A percentile compares a stretch with the other conserved stretches of the same genome.
These are phyloP conservation scores for Drosophila sechellia DNA, from an alignment of 1,140 invertebrate genomes.

Conservation along the genomic window DNA sequence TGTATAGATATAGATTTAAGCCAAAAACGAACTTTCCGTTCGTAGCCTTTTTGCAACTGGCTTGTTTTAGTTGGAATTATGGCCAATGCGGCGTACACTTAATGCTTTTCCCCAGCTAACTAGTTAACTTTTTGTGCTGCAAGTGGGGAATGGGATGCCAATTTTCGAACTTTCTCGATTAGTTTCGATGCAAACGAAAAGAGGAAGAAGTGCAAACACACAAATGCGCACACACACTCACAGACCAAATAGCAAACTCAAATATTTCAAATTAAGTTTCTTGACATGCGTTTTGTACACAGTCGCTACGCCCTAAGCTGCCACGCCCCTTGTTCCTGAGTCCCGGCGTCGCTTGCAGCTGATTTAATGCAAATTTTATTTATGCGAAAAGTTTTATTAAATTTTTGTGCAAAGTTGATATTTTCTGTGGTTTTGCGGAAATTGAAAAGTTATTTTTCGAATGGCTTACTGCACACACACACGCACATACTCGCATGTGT, in stretches of 20 bases:
- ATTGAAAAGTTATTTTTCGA: conserved; percentile 83
- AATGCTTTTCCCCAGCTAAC: conserved; percentile 48
- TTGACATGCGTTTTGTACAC: conserved; percentile 77
- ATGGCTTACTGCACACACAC: conserved; percentile 64
- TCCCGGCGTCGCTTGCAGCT: conserved; percentile 68
- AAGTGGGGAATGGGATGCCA: conserved; percentile 42
- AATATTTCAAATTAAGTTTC: conserved; percentile 84
- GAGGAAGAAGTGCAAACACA: conserved; percentile 59
- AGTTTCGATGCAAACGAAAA: conserved; percentile 66
- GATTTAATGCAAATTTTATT: conserved; percentile 84
- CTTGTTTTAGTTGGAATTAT: conserved; percentile 50
- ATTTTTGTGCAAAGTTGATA: conserved; percentile 83
- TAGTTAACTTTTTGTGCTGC: conserved; percentile 73
- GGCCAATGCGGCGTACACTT: conserved; percentile 63
- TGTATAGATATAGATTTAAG: conserved; percentile 31
- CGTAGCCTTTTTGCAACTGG: conserved; percentile 45
- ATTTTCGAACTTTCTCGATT: conserved; percentile 82
- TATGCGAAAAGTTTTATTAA: conserved; percentile 84
- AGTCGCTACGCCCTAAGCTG: conserved; percentile 57
- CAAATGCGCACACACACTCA: conserved; percentile 57
- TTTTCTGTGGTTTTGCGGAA: conserved; percentile 83
- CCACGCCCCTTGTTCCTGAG: conserved; percentile 30
- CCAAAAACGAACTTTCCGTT: conserved; percentile 35
- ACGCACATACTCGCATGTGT: not conserved
- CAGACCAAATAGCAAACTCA: conserved; percentile 77